Conservation (phyloP, 2,113 vertebrate genomes). For the Phalacrocorax aristotelis region DNA sequence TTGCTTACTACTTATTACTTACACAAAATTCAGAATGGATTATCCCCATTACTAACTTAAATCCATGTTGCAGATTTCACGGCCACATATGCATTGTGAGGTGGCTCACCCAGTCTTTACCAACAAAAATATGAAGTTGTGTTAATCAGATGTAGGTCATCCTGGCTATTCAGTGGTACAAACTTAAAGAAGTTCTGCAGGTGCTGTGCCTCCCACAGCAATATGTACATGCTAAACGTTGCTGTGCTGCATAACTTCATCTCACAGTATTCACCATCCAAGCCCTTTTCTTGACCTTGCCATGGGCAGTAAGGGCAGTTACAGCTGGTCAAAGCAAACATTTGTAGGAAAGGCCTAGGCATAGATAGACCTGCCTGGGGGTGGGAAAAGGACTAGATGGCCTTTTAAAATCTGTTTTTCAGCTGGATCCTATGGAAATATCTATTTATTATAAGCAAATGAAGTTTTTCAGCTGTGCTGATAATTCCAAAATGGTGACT, state of each 20-base stretch:
- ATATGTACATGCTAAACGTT: fast-evolving
- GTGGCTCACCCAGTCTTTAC: background rate
- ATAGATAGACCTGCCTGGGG: background rate
- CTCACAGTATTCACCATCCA: background rate
- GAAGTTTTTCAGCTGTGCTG: background rate
- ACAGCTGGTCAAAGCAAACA: background rate
- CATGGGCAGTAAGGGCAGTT: background rate
- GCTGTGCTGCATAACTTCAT: fast-evolving
- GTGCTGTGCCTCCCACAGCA: background rate
- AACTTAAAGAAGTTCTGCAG: background rate
- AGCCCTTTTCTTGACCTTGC: background rate
- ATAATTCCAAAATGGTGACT: background rate
- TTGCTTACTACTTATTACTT: background rate
- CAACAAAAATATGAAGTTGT: fast-evolving
- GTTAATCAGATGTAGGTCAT: background rate
- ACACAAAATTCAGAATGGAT: background rate
- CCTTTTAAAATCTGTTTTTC: background rate
- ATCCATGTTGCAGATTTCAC: background rate
- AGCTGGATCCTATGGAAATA: background rate
- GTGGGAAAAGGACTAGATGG: background rate
- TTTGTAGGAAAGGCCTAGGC: background rate
- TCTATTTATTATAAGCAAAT: background rate
- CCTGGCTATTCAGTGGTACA: background rate
- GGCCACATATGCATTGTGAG: background rate
- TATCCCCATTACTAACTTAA: background rate